Base-by-base conservation (phyloP, 2,797 vertebrate genomes). In the Enteromius unitaeniatus region DNA sequence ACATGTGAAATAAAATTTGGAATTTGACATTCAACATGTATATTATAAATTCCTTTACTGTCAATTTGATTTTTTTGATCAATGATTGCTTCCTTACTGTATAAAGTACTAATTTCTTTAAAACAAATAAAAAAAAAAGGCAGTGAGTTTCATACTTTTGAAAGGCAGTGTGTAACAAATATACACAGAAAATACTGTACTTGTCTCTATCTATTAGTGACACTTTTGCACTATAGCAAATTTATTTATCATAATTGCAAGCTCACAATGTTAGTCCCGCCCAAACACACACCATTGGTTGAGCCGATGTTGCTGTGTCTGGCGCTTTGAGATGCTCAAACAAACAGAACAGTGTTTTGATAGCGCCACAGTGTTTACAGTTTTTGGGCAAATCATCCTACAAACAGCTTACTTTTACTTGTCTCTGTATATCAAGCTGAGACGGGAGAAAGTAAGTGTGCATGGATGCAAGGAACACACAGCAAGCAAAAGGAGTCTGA, bases 301-400 rank as follows among this genome's bases (percentile, higher is more conserved):
- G 53, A 19, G 37, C 76, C 0, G 8, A 67, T 26, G 45, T 69
- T 67, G n/a, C 21, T 40, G 64, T 26, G n/a, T 79, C 15, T 68
- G 28, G 13, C 34, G 23, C 55, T 49, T 69, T 69, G 13, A 51
- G 65, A 58, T 80, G 78, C 78, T 65, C 31, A 82, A 64, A 74
- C 58, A 65, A 73, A 82, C 40, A 83, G 77, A n/a, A 2, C 6
- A 65, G 26, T 67, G 72, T 75, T 82, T 82, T 82, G 72, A 76
- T 75, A 28, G 60, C 28, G 13, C 40, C 9, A 23, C 64, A 19
- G 17, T 60, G 74, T 78, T 83, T 77, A 77, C 62, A 45, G 34
- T 17, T 69, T 77, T 83, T 8, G 13, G 73, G 51, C 40, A 76
- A 83, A 76, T 83, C 47, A 75, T 3, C 49, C 73, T 60, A 45